Evolutionary conservation across 2,797 vertebrate species (phyloP), one percentile per base, ranked within the genome.

Genomic region (Craterocephalus amniculus): DNA sequence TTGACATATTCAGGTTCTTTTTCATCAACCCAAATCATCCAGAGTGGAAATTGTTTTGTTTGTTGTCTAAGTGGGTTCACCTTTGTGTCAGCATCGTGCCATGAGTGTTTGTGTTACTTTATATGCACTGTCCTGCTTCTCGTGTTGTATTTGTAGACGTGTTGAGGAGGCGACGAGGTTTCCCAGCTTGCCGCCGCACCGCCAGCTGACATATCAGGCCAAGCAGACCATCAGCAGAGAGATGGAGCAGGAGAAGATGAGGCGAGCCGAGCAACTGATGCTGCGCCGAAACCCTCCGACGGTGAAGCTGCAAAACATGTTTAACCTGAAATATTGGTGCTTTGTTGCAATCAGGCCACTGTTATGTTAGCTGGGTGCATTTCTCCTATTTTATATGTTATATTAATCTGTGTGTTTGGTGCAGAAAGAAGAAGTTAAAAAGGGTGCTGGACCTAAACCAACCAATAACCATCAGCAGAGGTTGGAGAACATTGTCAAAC

Each of bases 181-280:
- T 80, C 94, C 95, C 0, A 94, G 94, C 2, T 91, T 99, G 43
- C 96, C 97, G 0, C 88, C 92, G 0, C 96, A 93, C 22, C 95
- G 96, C 43, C 96, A 95, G 82, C 91, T 99, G 74, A 97, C 95
- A 2, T 99, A 99, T 88, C 97, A 98, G 91, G 95, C 96, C 88
- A 98, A 97, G 89, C 97, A 99, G 87, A 97, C 97, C 65, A 96
- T 99, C 0, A 95, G 96, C 72, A 92, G 95, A 38, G 97, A 99
- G 92, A 95, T 98, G 0, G 96, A 98, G 84, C 88, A 97, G 84
- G 97, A 99, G 92, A 96, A 93, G 91, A 97, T 99, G 97, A 95
- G 97, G 84, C 93, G 97, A 80, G 87, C 85, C 0, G 98, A 99
- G 85, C 95, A 92, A 2, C 36, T 89, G 27, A 91, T 95, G 70